Evolutionary conservation across 2,797 vertebrate species (phyloP), one percentile per base, ranked within the genome.

Genomic region (Denticeps clupeoides): DNA sequence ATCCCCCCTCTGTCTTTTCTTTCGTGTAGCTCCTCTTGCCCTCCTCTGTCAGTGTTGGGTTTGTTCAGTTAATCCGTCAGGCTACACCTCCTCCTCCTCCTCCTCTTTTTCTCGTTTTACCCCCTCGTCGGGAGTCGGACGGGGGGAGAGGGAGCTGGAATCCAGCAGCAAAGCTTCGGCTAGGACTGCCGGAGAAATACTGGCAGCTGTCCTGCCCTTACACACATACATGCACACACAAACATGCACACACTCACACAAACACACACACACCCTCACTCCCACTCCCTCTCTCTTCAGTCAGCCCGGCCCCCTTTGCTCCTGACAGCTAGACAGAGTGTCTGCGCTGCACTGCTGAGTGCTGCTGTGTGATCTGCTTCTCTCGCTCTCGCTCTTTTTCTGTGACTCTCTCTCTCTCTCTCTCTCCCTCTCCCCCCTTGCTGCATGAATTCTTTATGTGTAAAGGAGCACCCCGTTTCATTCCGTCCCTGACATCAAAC

Each of bases 391-490:
- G n/a, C n/a, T n/a, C n/a, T n/a, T n/a, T n/a, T n/a, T n/a, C n/a
- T n/a, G n/a, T n/a, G n/a, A n/a, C n/a, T 47, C 48, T 57, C 42
- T 15, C 61, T 47, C 42, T 41, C 45, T 50, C 55, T 42, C 57
- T 45, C 26, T 33, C 49, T 47, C 46, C 27, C 56, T 45, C 47
- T 38, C 49, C 23, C 64, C 73, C 72, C 76, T 73, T 74, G 64
- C 76, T 72, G 74, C 79, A 84, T 84, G 74, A 85, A 85, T 84
- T 78, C 80, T 83, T 84, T 80, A 85, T 84, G 80, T 55, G 63
- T 72, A 75, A 76, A 80, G 74, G 73, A 82, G 73, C 76, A 75
- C 72, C 72, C 78, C 79, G 73, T 79, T 82, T 54, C 81, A 80
- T 58, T 60, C 75, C 71, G 73, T 81, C 75, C 73, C 72, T 62